Percentiles rank a stretch among this genome's conserved stretches.
These are phyloP conservation scores for Tanypteryx hageni DNA, from an alignment of 2,888 invertebrate species.

Conservation along the genomic window DNA sequence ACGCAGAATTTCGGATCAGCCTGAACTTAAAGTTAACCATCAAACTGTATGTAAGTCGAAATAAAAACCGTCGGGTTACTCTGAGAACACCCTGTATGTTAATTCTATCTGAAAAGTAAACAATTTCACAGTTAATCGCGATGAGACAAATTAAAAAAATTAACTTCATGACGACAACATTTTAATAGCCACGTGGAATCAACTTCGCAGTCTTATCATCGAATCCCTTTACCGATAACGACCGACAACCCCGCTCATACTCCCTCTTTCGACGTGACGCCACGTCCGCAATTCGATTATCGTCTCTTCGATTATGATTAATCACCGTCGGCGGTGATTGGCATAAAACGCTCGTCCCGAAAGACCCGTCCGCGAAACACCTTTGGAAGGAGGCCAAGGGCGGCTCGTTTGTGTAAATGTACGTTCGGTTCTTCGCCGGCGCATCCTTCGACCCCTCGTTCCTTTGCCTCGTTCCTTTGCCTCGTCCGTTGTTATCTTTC, in stretches of 20 bases:
- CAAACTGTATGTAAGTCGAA: no score
- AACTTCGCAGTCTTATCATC: neutral
- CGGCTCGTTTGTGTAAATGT: neutral
- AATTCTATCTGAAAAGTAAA: no score
- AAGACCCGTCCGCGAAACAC: neutral
- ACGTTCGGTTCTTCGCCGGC: neutral
- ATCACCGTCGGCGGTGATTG: neutral
- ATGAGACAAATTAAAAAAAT: no score
- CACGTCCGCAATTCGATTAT: neutral
- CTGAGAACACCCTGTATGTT: no score
- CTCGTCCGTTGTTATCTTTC: neutral
- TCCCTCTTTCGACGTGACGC: neutral
- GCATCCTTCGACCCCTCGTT: neutral
- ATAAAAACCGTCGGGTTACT: no score
- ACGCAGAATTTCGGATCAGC: no score
- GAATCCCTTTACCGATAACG: neutral
- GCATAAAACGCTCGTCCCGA: neutral
- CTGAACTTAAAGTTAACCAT: no score
- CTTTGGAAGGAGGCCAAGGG: neutral
- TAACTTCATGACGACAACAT: no score
- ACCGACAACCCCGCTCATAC: neutral
- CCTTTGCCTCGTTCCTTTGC: conserved; percentile 4
- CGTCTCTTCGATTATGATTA: neutral
- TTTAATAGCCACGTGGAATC: neutral
- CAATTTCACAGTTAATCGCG: no score